Evolutionary conservation across 1,140 invertebrate species (phyloP).

Genomic region (Cyphomyrmex costatus): DNA sequence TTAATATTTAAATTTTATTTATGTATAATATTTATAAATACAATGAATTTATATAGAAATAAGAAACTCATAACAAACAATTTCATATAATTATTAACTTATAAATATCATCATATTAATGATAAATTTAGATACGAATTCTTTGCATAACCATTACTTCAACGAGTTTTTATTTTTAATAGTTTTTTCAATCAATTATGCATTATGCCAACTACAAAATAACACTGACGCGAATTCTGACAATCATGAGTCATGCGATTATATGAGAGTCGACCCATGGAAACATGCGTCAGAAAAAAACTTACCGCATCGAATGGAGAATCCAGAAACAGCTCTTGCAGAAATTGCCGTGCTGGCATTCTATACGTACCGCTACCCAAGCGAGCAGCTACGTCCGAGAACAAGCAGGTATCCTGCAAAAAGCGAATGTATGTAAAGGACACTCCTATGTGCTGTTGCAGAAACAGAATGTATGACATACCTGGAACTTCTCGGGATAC

Average conservation of each 20-base stretch:
- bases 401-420: slow-evolving; percentile 96
- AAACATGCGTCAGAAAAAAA: slow-evolving; percentile 8
- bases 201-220: neutral
- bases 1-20: neutral
- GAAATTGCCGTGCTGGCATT: slow-evolving; percentile 93
- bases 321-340: slow-evolving; percentile 98
- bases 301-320: slow-evolving; percentile 90
- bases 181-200: neutral
- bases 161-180: slow-evolving; percentile 15
- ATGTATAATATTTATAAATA: neutral
- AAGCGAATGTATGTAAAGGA: slow-evolving; percentile 73
- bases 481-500: slow-evolving; percentile 89
- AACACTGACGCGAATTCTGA: slow-evolving; percentile 1
- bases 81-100: neutral
- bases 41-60: neutral
- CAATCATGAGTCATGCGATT: slow-evolving; percentile 10
- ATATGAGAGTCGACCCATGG: neutral
- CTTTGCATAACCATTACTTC: neutral
- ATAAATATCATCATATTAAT: neutral
- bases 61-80: neutral
- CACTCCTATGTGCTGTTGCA: neutral
- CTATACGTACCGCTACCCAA: slow-evolving; percentile 94
- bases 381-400: slow-evolving; percentile 95
- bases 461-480: slow-evolving; percentile 61
- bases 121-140: neutral